Evolutionary conservation across 2,113 vertebrate species (phyloP).

Genomic region (Sphyrna mokarran): DNA sequence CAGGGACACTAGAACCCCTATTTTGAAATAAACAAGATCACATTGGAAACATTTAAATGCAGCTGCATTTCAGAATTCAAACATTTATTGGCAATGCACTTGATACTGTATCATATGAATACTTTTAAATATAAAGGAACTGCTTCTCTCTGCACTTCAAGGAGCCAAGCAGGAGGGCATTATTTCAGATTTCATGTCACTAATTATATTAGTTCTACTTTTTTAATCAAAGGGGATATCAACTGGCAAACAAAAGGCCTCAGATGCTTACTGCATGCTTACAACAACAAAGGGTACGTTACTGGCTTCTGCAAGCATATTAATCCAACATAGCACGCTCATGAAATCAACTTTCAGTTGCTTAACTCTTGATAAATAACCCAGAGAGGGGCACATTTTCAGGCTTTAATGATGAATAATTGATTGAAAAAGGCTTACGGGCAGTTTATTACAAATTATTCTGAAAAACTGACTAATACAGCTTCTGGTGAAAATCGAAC

Average conservation of each 20-base stretch:
- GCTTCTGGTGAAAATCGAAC: background rate
- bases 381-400: background rate
- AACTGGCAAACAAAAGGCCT: background rate
- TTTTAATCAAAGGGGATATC: background rate
- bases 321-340: background rate
- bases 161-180: background rate
- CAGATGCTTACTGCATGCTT: background rate
- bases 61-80: background rate
- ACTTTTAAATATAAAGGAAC: background rate
- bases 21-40: conserved; percentile 26
- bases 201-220: background rate
- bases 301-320: background rate
- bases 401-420: background rate
- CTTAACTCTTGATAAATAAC: background rate
- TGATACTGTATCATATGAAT: background rate
- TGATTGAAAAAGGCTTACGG: background rate
- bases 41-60: background rate
- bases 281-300: background rate
- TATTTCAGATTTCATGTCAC: background rate
- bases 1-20: conserved; percentile 84
- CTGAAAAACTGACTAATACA: background rate
- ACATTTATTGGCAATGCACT: background rate
- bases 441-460: background rate
- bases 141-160: background rate
- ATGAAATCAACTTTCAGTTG: background rate